phyloP scores from a whole-genome alignment of 2,797 vertebrate species.

The Hoplostethus mediterraneus region DNA sequence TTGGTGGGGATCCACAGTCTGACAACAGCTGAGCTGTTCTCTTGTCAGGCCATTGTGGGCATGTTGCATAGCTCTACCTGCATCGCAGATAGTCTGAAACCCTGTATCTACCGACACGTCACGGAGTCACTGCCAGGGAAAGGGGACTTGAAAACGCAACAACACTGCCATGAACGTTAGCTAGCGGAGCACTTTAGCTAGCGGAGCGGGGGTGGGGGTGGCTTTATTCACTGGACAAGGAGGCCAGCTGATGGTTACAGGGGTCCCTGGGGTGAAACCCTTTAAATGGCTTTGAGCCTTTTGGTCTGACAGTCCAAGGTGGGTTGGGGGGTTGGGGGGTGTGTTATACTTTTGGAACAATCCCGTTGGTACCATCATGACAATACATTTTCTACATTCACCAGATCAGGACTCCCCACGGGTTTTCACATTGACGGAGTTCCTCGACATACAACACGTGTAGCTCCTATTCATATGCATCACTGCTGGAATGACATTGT shows the following conservation, averaged over 20 bases:
- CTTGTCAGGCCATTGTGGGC: background rate
- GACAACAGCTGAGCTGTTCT: no score
- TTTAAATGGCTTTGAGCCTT: no score
- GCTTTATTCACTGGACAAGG: background rate
- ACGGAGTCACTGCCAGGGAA: background rate
- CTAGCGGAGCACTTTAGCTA: background rate
- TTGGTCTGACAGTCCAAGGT: no score
- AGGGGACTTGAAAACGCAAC: no score
- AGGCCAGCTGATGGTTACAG: no score
- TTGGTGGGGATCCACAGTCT: no score
- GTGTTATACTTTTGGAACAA: no score
- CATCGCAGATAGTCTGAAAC: background rate
- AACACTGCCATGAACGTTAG: no score
- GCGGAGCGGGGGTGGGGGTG: background rate
- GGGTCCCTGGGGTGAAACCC: no score
- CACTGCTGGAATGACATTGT: constrained; percentile 32
- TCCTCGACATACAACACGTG: constrained; percentile 20
- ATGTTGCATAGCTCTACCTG: background rate
- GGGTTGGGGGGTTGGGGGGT: no score
- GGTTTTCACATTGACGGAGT: constrained; percentile 29
- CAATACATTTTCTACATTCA: constrained; percentile 42
- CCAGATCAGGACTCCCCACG: constrained; percentile 1
- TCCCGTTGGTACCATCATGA: background rate
- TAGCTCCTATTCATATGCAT: constrained; percentile 25
- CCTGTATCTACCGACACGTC: background rate